Base-by-base conservation (phyloP, 2,888 invertebrate species). In the Drosophila algonquin region DNA sequence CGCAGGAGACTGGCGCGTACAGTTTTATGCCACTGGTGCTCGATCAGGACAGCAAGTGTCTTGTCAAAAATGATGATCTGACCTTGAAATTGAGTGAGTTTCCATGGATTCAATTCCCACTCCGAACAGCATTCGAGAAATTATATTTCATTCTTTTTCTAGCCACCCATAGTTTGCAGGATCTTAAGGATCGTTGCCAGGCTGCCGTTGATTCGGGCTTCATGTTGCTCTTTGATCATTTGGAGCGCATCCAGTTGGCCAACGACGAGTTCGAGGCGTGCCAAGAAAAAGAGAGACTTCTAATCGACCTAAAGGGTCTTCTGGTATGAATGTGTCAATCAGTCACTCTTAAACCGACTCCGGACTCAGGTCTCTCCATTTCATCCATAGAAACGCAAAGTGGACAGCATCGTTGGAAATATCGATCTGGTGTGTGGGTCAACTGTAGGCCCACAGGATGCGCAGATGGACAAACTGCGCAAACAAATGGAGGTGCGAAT, bases 21-120 rank as follows among this genome's bases (percentile, higher is more conserved):
- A 87, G 84, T 60, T 76, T 89, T 40, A 67, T 90, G 16, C 59
- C 75, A 2, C n/a, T 89, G 44, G 51, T 74, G 0, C 57, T 63
- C 3, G 74, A 79, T 21, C 79, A 14, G 2, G 6, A 6, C 6
- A 14, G 1, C 40, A 40, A 40, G 14, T 6, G 40, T 5, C 40
- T 14, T 2, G 2, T 40, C 40, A 14, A 40, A 14, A 14, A 14
- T 14, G 40, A 14, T 14, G 40, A 14, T 7, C 6, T 85, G 18
- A 80, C 87, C 4, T 76, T 63, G 14, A 67, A 58, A n/a, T 32
- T 86, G 5, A 80, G 90, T 90, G 51, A 81, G 87, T 78, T 27
- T 32, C 8, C 21, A 18, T 35, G 16, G 30, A 30, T 30, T 30
- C 30, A 7, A 8, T 8, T 30, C 7, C 30, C 30, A 30, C 30